Base-by-base conservation (phyloP, 2,797 vertebrate species). In the Glyptemys insculpta region DNA sequence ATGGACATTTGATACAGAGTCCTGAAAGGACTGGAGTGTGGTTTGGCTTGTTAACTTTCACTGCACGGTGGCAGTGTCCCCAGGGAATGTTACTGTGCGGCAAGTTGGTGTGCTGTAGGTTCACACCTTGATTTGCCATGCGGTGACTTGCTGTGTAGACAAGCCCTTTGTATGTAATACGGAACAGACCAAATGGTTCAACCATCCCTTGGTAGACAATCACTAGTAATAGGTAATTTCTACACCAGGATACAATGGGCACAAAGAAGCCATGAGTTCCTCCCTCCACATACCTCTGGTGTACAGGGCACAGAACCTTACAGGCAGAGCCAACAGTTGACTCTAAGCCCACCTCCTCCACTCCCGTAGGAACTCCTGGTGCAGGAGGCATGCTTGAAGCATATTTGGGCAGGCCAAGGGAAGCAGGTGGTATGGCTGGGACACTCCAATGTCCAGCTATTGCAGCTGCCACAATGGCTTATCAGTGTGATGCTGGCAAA, bases 321-420 rank as follows among this genome's bases (percentile, higher is more conserved):
- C 5, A 89, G 52, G 83, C 84, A 12, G 2, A 80, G 21, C n/a
- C 52, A n/a, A 81, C 68, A 57, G 23, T 5, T 56, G 52, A 0
- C 8, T 78, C 6, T 23, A 27, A 52, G 0, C 18, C 12, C 0
- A 14, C 1, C 18, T 14, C 41, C 31, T n/a, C 89, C 11, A 1
- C 18, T 15, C 12, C 9, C 50, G 37, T 37, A 68, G 50, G 53
- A 37, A 4, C 14, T 81, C 59, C 14, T 18, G 31, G 59, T 62
- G 31, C 31, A 34, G 59, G 31, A 34, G 31, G 3, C 7, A 4
- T 34, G 31, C 31, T 65, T 65, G 15, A 65, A 65, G 62, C 16
- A n/a, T 65, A 18, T n/a, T 65, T 19, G 34, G 53, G 1, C 19
- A 76, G 11, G 6, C 10, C 25, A 85, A 23, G 12, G 7, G 8